Base-by-base conservation (phyloP, 2,113 vertebrate genomes). In the Pteropus alecto region DNA sequence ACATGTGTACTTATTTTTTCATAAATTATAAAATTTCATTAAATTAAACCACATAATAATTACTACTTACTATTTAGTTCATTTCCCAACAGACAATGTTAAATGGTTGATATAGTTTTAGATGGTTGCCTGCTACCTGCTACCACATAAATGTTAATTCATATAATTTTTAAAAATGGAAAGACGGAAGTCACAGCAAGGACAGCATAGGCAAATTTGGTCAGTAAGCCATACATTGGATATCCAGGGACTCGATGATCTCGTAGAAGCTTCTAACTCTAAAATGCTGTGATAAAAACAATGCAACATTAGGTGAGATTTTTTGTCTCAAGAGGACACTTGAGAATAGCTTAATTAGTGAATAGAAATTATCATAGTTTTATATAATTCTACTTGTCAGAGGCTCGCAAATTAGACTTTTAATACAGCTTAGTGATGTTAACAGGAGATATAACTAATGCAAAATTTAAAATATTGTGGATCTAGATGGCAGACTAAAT, bases 331-430 rank as follows among this genome's bases (percentile, higher is more conserved):
- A 87, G 22, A 95, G 41, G 18, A 90, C 38, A 89, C 38, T 61
- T 96, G 51, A 82, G 51, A 98, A 56, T 24, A 74, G 84, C 94
- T 98, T 88, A 84, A 97, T 95, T 88, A 96, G 35, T 65, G n/a
- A 95, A 65, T 54, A 96, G 90, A 81, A 94, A 88, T 89, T 78
- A 68, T 98, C 93, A 97, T 87, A 94, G 38, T 73, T 76, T 6
- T 0, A 92, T 77, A 93, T 30, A 95, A 82, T 83, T 97, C 54
- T 77, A 71, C 77, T 83, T 98, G 67, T 81, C 35, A 97, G 71
- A 96, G 65, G 67, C 63, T 77, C 71, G 63, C 96, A 97, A 96
- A 93, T 96, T 78, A 98, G 95, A 83, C 7, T 51, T 84, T 90
- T 83, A 88, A 74, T 51, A 71, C 19, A 78, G 10, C 3, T 77